phyloP scores from a whole-genome alignment of 2,888 invertebrate genomes.

The Ormyrus rosae region DNA sequence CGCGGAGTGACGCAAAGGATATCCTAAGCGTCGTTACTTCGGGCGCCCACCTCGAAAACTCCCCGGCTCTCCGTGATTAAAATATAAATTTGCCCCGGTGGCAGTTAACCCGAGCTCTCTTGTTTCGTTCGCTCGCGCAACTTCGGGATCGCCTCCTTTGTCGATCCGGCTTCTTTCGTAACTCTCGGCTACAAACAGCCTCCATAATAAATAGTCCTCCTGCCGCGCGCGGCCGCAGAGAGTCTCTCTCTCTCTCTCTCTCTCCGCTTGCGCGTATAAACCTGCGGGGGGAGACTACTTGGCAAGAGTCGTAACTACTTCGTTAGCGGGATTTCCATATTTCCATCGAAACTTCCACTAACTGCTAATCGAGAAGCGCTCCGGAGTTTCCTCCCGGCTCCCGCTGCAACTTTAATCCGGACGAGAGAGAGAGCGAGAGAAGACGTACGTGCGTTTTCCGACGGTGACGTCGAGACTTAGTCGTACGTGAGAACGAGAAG shows the following conservation, averaged over 20 bases:
- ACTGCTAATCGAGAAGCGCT: neutral
- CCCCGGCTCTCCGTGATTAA: conserved; percentile 22
- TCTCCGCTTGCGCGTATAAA: conserved; percentile 3
- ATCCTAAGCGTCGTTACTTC: conserved; percentile 19
- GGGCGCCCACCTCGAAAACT: neutral
- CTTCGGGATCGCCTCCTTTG: neutral
- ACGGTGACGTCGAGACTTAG: too few species aligned
- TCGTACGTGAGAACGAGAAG: neutral
- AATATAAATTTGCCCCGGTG: conserved; percentile 10
- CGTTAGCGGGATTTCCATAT: conserved; percentile 52
- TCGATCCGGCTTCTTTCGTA: neutral
- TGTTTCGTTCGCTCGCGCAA: neutral
- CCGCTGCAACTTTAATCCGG: conserved; percentile 19
- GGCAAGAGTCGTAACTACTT: conserved; percentile 44
- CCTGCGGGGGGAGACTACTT: neutral
- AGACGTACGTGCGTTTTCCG: too few species aligned
- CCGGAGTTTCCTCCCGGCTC: neutral
- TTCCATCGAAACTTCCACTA: conserved; percentile 31
- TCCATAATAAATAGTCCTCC: too few species aligned
- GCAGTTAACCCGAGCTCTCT: neutral
- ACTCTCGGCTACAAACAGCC: neutral
- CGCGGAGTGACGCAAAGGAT: neutral
- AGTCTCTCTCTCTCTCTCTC: neutral
- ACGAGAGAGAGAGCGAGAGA: neutral
- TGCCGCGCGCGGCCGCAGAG: too few species aligned